Evolutionary conservation across 2,113 vertebrate species (phyloP).

Genomic region (Cyphomyrus plagiostoma): DNA sequence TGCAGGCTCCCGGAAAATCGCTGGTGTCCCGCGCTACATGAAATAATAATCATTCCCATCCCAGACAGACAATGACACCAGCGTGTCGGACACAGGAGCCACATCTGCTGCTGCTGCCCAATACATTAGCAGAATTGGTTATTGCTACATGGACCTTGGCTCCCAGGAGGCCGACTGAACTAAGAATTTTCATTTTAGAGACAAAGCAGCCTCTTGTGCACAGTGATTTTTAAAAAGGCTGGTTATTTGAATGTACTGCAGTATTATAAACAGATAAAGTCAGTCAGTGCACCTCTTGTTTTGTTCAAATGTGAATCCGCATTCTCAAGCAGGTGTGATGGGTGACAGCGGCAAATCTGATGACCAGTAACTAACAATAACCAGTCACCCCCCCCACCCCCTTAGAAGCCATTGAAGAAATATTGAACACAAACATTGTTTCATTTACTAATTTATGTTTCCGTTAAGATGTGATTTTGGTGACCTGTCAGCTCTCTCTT

Average conservation of each 20-base stretch:
- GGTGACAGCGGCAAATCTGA: neutral
- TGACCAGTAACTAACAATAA: neutral
- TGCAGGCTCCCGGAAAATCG: neutral
- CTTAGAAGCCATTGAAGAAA: neutral
- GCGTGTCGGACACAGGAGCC: neutral
- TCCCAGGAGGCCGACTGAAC: neutral
- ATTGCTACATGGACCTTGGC: neutral
- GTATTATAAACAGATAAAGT: neutral
- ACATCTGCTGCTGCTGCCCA: neutral
- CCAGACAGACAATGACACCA: neutral
- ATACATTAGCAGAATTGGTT: neutral
- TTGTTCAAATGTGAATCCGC: neutral
- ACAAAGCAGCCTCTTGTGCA: neutral
- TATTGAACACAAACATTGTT: neutral
- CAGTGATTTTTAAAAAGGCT: neutral
- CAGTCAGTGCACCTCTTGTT: neutral
- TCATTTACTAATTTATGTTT: neutral
- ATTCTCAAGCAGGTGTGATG: neutral
- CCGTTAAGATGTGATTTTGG: neutral
- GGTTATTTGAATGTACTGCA: neutral
- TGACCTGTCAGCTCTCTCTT: neutral
- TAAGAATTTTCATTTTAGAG: neutral
- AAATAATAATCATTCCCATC: constrained; percentile 2
- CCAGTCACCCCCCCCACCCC: neutral
- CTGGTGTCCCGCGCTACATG: neutral